Percentiles rank a stretch among this genome's conserved stretches.
phyloP scores from a whole-genome alignment of 2,797 vertebrate species.

The Pelochelys cantorii region DNA sequence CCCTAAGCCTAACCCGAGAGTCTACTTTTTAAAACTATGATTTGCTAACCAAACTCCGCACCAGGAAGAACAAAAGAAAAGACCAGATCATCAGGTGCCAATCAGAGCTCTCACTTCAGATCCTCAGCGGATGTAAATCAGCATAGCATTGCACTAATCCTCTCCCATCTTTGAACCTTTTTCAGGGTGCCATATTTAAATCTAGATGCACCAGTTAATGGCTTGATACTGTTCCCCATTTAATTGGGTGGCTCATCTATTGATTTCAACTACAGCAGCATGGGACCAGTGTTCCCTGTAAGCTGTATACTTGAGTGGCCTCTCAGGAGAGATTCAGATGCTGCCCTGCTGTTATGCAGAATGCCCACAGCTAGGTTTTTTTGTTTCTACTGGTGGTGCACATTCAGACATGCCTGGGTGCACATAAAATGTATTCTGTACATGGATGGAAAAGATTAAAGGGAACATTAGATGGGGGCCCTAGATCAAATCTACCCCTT shows the following conservation, averaged over 20 bases:
- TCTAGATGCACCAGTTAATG: neutral
- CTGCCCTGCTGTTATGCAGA: no score
- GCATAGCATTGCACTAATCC: neutral
- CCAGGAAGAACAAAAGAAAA: neutral
- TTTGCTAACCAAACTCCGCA: neutral
- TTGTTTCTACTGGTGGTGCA: no score
- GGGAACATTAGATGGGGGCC: no score
- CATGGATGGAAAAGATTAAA: no score
- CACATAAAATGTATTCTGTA: no score
- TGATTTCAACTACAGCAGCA: neutral
- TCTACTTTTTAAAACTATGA: neutral
- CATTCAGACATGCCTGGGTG: no score
- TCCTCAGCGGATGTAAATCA: neutral
- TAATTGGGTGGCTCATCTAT: neutral
- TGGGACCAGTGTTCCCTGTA: neutral
- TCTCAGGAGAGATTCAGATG: no score
- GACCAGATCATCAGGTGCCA: neutral
- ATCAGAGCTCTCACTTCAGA: neutral
- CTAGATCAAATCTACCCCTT: neutral
- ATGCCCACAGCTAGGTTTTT: no score
- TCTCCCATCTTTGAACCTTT: fast-evolving
- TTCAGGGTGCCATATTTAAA: neutral
- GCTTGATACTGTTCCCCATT: neutral
- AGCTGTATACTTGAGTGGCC: no score
- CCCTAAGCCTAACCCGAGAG: neutral